phyloP scores from a whole-genome alignment of 2,113 vertebrate species.

The Varanus salvator region DNA sequence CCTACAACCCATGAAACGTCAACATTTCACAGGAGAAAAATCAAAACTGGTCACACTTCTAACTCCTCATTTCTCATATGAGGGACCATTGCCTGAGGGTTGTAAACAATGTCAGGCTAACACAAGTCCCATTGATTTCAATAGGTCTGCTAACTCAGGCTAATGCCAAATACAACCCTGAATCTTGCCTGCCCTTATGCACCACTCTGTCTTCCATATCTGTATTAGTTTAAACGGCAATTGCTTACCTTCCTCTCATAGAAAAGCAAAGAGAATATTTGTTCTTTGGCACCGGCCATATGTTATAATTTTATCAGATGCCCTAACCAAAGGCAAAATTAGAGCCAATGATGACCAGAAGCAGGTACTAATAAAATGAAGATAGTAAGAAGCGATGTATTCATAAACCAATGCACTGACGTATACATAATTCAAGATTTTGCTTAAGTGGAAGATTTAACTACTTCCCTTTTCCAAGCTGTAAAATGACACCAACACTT shows the following conservation, averaged over 20 bases:
- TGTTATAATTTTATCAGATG: too few relatives aligned
- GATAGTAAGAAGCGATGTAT: not conserved
- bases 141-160: too few relatives aligned
- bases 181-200: not conserved
- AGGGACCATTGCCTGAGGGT: not conserved
- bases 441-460: not conserved
- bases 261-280: not conserved
- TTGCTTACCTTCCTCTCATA: not conserved
- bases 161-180: not conserved
- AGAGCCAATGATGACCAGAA: not conserved
- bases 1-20: not conserved
- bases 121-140: too few relatives aligned
- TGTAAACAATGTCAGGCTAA: too few relatives aligned
- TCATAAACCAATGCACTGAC: not conserved
- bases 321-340: not conserved
- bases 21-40: not conserved
- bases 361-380: not conserved
- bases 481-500: not conserved
- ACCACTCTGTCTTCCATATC: not conserved
- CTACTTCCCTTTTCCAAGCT: not conserved
- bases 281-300: not conserved
- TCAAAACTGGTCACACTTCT: not conserved
- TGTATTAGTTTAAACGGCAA: not conserved
- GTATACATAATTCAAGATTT: not conserved
- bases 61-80: not conserved